Evolutionary conservation across 1,140 invertebrate species (phyloP).

Genomic region (Cyphomyrmex costatus): DNA sequence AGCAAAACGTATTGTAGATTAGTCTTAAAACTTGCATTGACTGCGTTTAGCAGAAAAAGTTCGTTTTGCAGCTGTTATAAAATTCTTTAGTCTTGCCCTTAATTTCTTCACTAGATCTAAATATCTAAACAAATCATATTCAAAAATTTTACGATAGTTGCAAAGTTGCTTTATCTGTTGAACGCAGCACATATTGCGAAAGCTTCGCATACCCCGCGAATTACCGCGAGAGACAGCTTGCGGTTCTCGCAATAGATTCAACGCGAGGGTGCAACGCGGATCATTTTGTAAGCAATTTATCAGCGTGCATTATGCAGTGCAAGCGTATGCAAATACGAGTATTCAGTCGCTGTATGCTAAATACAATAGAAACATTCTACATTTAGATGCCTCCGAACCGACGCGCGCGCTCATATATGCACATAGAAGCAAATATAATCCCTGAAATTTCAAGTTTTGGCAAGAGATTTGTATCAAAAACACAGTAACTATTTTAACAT

Average conservation of each 20-base stretch:
- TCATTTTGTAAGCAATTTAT: conserved; percentile 52
- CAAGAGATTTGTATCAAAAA: neutral
- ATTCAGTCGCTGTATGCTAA: conserved; percentile 29
- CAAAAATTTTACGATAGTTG: too few species aligned
- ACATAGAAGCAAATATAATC: neutral
- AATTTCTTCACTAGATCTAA: too few species aligned
- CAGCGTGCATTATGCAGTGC: conserved; percentile 27
- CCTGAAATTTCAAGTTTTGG: neutral
- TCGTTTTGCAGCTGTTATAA: too few species aligned
- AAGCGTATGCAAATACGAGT: conserved; percentile 55
- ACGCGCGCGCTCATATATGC: neutral
- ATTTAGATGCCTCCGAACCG: conserved; percentile 9
- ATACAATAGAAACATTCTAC: conserved; percentile 50
- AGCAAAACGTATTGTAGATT: too few species aligned
- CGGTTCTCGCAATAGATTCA: conserved; percentile 27
- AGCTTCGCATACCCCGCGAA: neutral
- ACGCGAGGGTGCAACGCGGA: conserved; percentile 44
- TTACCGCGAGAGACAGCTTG: neutral
- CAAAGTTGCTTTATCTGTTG: too few species aligned
- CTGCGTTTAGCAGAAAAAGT: too few species aligned
- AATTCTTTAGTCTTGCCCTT: too few species aligned
- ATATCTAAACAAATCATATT: too few species aligned
- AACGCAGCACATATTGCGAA: too few species aligned
- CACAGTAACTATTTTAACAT: neutral
- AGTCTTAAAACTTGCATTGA: neutral